Evolutionary conservation across 2,888 invertebrate species (phyloP).

Genomic region (Pseudeuparius sepicola): DNA sequence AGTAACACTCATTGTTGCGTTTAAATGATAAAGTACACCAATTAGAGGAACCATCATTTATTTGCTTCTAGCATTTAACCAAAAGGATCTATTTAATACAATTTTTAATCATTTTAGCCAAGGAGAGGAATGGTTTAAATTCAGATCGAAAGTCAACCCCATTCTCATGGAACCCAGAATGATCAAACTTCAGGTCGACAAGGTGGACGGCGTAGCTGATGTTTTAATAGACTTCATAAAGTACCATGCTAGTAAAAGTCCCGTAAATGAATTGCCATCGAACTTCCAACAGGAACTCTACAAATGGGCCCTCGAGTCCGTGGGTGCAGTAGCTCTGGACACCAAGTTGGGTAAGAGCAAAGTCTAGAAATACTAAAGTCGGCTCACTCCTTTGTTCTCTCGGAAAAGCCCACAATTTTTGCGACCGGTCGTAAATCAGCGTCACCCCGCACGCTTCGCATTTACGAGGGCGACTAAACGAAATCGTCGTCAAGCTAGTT

Average conservation of each 20-base stretch:
- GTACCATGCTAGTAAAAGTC: slow-evolving; percentile 17
- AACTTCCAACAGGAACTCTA: slow-evolving; percentile 46
- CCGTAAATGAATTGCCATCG: slow-evolving; percentile 27
- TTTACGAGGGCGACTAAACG: too few relatives aligned
- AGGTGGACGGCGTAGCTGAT: slow-evolving; percentile 30
- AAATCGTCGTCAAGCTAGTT: too few relatives aligned
- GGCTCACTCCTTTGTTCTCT: too few relatives aligned
- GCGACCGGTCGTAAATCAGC: too few relatives aligned
- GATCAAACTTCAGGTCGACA: slow-evolving; percentile 28
- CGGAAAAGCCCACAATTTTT: too few relatives aligned
- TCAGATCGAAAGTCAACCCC: slow-evolving; percentile 44
- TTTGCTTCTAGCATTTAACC: not conserved
- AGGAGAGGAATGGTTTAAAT: slow-evolving; percentile 46
- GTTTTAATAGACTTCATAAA: slow-evolving; percentile 27
- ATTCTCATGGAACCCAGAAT: slow-evolving; percentile 44
- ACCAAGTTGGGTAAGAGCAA: slow-evolving; percentile 30
- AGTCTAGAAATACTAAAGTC: too few relatives aligned
- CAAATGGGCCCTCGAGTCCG: slow-evolving; percentile 55
- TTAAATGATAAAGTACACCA: not conserved
- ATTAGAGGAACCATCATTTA: too few relatives aligned
- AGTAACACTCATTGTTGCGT: not conserved
- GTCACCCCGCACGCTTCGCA: too few relatives aligned
- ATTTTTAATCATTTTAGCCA: slow-evolving; percentile 33
- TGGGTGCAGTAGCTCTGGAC: slow-evolving; percentile 37
- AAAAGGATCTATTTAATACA: not conserved